Percentiles rank a stretch among this genome's conserved stretches.
phyloP scores from a whole-genome alignment of 2,888 invertebrate species.

The Reticulitermes lucifugus region DNA sequence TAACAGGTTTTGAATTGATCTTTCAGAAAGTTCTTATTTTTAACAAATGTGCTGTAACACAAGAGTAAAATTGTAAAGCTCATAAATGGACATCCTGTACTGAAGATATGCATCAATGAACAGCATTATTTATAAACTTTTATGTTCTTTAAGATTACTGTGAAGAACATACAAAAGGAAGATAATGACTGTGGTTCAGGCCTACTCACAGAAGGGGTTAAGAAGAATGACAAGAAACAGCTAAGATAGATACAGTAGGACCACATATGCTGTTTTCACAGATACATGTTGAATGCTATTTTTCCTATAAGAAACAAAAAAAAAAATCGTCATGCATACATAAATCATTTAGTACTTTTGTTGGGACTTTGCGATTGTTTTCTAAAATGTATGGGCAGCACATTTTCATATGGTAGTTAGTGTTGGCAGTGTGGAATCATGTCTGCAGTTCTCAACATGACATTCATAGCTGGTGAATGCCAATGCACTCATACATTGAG shows the following conservation, averaged over 20 bases:
- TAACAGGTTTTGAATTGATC: too few relatives aligned
- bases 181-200: background rate
- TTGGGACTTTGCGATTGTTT: conserved; percentile 12
- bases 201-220: background rate
- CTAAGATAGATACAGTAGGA: conserved; percentile 44
- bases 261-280: conserved; percentile 43
- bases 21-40: too few relatives aligned
- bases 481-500: background rate
- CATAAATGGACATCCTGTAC: too few relatives aligned
- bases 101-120: too few relatives aligned
- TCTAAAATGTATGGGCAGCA: conserved; percentile 17
- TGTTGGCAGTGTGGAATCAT: conserved; percentile 29
- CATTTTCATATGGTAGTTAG: conserved; percentile 18
- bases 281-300: conserved; percentile 28
- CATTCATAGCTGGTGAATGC: background rate
- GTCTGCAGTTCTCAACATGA: conserved; percentile 3
- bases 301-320: background rate
- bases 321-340: conserved; percentile 27
- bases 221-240: background rate
- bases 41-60: too few relatives aligned
- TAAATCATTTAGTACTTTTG: conserved; percentile 26
- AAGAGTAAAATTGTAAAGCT: too few relatives aligned
- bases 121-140: too few relatives aligned
- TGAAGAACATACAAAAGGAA: background rate
- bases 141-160: too few relatives aligned